Base-by-base conservation (phyloP, 2,113 vertebrate species). In the Cochlearius cochlearius region DNA sequence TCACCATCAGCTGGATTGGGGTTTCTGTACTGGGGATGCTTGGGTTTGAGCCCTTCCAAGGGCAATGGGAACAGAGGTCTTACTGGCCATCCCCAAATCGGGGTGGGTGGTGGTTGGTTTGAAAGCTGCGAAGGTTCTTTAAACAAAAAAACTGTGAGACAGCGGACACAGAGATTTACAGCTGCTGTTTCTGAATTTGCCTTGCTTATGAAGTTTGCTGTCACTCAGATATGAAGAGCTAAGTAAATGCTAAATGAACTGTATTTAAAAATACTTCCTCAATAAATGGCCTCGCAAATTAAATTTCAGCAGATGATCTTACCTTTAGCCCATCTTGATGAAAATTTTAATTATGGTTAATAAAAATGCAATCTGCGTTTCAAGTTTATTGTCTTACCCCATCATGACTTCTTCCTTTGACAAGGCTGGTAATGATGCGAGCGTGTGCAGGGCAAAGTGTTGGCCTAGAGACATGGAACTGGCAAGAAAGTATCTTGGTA, bases 261-360 rank as follows among this genome's bases (percentile, higher is more conserved):
- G 71, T 95, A 73, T 90, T 97, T 85, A 79, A 94, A 96, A 95
- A 88, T 76, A 85, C 69, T 93, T 96, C 80, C 84, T 96, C 67
- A 73, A 79, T 91, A 94, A 96, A 76, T 43, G 83, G 68, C 83
- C 79, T 79, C 50, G 80, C 89, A 97, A 92, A 95, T 97, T 95
- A 87, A 69, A 94, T 95, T 94, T 90, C 71, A 68, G 80, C 56
- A 90, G 66, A 79, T 87, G 74, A 85, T 94, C 62, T 94, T 96
- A 95, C 95, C 89, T 95, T 89, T 85, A 92, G 71, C 73, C 86
- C 32, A 18, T 92, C 83, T 90, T 90, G 84, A 88, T 86, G 88
- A 76, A 95, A 72, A 69, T 95, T 96, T 94, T 96, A 95, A 95
- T 97, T 94, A 85, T 9, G 32, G 62, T 82, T 97, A 95, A 85